phyloP scores from a whole-genome alignment of 2,888 invertebrate genomes.

The Ypsolopha scabrella region DNA sequence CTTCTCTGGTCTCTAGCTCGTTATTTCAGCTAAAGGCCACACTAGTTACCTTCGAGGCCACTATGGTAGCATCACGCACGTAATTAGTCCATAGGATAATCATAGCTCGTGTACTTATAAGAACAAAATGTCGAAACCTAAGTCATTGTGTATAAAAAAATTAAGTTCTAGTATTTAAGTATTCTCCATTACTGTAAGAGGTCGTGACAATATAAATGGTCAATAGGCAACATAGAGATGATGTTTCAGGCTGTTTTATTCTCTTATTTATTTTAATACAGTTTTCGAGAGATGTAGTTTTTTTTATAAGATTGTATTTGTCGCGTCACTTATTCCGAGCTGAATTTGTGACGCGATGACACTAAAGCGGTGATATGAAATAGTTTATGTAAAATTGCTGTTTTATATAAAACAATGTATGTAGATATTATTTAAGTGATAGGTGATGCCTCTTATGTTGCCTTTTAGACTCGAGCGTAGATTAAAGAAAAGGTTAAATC shows the following conservation, averaged over 20 bases:
- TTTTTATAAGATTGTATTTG: conserved; percentile 21
- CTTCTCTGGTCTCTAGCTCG: conserved; percentile 19
- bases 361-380: conserved; percentile 27
- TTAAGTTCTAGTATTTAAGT: conserved; percentile 62
- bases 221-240: conserved; percentile 58
- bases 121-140: conserved; percentile 69
- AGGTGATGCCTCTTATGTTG: conserved; percentile 55
- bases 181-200: conserved; percentile 66
- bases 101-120: conserved; percentile 63
- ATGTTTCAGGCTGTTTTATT: conserved; percentile 44
- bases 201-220: conserved; percentile 56
- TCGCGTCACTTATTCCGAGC: conserved; percentile 17
- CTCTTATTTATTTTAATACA: conserved; percentile 57
- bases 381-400: conserved; percentile 53
- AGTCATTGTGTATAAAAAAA: conserved; percentile 69
- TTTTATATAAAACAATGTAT: conserved; percentile 32
- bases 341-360: conserved; percentile 25
- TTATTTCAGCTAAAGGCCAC: conserved; percentile 17
- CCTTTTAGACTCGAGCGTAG: conserved; percentile 49
- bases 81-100: conserved; percentile 57
- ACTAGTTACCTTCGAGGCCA: conserved; percentile 19
- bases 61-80: conserved; percentile 48
- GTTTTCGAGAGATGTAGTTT: conserved; percentile 22
- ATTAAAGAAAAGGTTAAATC: conserved; percentile 50
- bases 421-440: conserved; percentile 53